A percentile compares a stretch with the other conserved stretches of the same genome.
phyloP scores from a whole-genome alignment of 2,113 vertebrate genomes.

The Tyrannus savana region DNA sequence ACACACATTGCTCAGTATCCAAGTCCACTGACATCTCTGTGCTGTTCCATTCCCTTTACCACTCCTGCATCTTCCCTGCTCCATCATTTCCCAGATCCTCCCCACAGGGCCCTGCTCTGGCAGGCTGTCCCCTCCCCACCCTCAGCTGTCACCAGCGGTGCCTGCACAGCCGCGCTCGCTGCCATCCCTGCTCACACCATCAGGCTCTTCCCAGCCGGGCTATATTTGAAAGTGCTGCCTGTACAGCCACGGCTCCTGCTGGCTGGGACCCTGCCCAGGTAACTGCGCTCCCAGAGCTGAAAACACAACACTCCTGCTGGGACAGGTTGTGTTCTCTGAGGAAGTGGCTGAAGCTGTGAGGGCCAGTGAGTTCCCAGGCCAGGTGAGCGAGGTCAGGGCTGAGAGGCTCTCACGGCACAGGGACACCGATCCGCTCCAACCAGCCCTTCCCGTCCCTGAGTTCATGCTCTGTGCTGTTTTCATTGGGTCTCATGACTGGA shows the following conservation, averaged over 20 bases:
- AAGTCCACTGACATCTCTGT: conserved; percentile 19
- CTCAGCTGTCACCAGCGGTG: neutral
- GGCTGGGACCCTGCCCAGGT: neutral
- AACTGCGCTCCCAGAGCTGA: neutral
- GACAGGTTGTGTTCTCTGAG: neutral
- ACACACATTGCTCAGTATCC: neutral
- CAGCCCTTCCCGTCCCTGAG: neutral
- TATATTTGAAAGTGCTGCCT: neutral
- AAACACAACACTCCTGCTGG: neutral
- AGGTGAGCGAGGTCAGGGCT: neutral
- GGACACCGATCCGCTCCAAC: neutral
- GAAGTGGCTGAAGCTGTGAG: neutral
- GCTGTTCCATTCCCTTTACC: neutral
- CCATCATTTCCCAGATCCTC: neutral
- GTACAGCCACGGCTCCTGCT: neutral
- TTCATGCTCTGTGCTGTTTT: neutral
- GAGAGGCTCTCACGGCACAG: neutral
- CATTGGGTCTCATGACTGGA: neutral
- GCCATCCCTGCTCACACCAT: neutral
- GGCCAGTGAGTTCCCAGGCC: neutral
- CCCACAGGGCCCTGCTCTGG: neutral
- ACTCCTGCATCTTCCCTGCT: neutral
- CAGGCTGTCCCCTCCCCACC: neutral
- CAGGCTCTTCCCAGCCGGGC: neutral
- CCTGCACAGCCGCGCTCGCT: neutral